Percentiles rank a stretch among this genome's conserved stretches.
Evolutionary conservation across 2,888 invertebrate species (phyloP).

Genomic region (Acleris sparsana): DNA sequence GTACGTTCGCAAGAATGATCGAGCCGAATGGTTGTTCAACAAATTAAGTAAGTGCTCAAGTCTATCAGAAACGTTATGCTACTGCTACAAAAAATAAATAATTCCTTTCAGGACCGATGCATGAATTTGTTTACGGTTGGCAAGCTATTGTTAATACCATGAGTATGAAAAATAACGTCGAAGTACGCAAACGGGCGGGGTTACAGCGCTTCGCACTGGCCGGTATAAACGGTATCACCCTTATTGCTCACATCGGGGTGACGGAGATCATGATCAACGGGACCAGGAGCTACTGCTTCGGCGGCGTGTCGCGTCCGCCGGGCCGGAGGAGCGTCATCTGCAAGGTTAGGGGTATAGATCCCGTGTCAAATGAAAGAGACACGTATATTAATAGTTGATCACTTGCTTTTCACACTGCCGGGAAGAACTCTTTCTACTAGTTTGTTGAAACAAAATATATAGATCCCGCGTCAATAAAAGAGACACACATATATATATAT

Average conservation of each 20-base stretch:
- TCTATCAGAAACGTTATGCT: too few relatives aligned
- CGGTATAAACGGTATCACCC: slow-evolving; percentile 76
- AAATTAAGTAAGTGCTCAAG: too few relatives aligned
- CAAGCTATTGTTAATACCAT: slow-evolving; percentile 80
- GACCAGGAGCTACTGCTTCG: slow-evolving; percentile 74
- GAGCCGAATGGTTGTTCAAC: too few relatives aligned
- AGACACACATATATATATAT: too few relatives aligned
- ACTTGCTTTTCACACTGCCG: too few relatives aligned
- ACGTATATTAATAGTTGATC: too few relatives aligned
- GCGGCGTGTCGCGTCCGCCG: slow-evolving; percentile 73
- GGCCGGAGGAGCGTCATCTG: slow-evolving; percentile 74
- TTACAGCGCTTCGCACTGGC: slow-evolving; percentile 76
- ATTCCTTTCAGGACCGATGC: slow-evolving; percentile 67
- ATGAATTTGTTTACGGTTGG: slow-evolving; percentile 79
- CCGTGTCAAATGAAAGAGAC: too few relatives aligned
- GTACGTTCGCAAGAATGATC: too few relatives aligned
- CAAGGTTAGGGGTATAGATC: slow-evolving; percentile 64
- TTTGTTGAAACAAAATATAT: too few relatives aligned
- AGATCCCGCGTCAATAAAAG: too few relatives aligned
- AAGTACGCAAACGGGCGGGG: slow-evolving; percentile 76
- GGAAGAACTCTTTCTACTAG: too few relatives aligned
- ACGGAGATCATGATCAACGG: slow-evolving; percentile 80
- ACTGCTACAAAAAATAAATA: neutral
- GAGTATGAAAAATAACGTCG: slow-evolving; percentile 80
- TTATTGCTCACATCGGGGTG: slow-evolving; percentile 76